Percentiles rank a stretch among this genome's conserved stretches.
Evolutionary conservation across 2,888 invertebrate genomes (phyloP).

Genomic region (Sepiola atlantica): DNA sequence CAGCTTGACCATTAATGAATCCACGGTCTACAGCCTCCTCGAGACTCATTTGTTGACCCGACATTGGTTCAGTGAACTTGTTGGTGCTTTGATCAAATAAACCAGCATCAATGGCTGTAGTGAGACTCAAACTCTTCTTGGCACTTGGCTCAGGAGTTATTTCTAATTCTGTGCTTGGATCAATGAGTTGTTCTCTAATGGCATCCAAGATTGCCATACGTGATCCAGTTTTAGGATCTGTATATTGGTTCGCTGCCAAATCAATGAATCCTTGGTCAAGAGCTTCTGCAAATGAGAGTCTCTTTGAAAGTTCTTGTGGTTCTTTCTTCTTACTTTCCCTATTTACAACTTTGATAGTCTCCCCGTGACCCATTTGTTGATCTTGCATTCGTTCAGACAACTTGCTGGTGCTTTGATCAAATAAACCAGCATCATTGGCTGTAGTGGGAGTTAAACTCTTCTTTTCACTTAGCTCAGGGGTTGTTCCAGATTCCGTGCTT

Average conservation of each 20-base stretch:
- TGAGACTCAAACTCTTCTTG: slow-evolving; percentile 57
- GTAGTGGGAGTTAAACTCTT: slow-evolving; percentile 58
- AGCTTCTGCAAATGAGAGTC: slow-evolving; percentile 80
- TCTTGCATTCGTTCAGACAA: slow-evolving; percentile 90
- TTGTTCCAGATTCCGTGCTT: slow-evolving; percentile 48
- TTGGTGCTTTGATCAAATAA: slow-evolving; percentile 89
- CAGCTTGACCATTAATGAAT: slow-evolving; percentile 62
- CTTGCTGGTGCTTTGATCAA: slow-evolving; percentile 86
- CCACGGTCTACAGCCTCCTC: slow-evolving; percentile 63
- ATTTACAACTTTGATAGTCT: slow-evolving; percentile 54
- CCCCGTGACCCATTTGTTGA: slow-evolving; percentile 80
- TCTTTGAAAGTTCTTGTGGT: slow-evolving; percentile 54
- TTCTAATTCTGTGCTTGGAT: slow-evolving; percentile 53
- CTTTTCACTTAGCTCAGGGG: slow-evolving; percentile 41
- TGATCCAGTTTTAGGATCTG: slow-evolving; percentile 81
- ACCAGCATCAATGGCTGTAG: slow-evolving; percentile 84
- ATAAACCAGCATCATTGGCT: slow-evolving; percentile 86
- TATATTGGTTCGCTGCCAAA: slow-evolving; percentile 60
- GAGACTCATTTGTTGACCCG: slow-evolving; percentile 82
- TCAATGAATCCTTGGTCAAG: slow-evolving; percentile 87
- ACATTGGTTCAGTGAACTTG: slow-evolving; percentile 86
- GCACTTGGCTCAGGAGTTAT: slow-evolving; percentile 24
- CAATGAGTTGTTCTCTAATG: slow-evolving; percentile 76
- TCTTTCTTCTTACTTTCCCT: slow-evolving; percentile 40
- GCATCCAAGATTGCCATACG: slow-evolving; percentile 90